Conservation (phyloP, 2,797 vertebrate species). For the Buceros bicornis region DNA sequence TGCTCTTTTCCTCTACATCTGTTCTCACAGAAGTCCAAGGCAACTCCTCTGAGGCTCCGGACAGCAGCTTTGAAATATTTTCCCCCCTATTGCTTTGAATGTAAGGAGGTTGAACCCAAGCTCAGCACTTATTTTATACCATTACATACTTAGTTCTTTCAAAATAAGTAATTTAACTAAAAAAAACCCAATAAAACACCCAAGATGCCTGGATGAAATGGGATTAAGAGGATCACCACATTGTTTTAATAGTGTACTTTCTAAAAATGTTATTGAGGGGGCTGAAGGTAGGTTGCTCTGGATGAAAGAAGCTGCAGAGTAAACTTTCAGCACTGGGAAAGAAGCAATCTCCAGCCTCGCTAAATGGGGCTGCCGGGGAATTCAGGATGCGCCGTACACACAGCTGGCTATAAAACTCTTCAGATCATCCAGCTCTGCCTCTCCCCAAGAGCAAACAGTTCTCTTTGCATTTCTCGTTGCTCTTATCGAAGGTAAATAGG, state of each 20-base stretch:
- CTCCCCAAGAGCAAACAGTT: conserved; percentile 63
- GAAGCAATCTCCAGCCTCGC: conserved; percentile 14
- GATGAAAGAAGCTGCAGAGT: neutral
- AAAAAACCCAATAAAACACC: neutral
- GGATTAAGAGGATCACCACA: neutral
- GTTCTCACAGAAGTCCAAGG: conserved; percentile 42
- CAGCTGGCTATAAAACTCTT: conserved; percentile 54
- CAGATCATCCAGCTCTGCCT: conserved; percentile 45
- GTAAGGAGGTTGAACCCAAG: neutral
- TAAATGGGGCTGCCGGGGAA: conserved; percentile 46
- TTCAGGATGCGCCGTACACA: neutral
- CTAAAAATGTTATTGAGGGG: neutral
- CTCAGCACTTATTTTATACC: neutral
- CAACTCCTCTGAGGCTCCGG: neutral
- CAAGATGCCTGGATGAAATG: neutral
- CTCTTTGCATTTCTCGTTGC: conserved; percentile 59
- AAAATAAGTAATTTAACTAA: neutral
- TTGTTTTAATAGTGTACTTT: neutral
- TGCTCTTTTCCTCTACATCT: conserved; percentile 56
- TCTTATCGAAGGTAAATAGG: conserved; percentile 73
- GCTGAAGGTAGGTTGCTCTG: neutral
- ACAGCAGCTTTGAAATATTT: neutral
- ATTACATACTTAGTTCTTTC: neutral
- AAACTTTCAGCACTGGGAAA: neutral
- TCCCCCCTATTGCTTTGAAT: neutral